Conservation (phyloP, 2,888 invertebrate species). For the Cylloceria caligata region DNA sequence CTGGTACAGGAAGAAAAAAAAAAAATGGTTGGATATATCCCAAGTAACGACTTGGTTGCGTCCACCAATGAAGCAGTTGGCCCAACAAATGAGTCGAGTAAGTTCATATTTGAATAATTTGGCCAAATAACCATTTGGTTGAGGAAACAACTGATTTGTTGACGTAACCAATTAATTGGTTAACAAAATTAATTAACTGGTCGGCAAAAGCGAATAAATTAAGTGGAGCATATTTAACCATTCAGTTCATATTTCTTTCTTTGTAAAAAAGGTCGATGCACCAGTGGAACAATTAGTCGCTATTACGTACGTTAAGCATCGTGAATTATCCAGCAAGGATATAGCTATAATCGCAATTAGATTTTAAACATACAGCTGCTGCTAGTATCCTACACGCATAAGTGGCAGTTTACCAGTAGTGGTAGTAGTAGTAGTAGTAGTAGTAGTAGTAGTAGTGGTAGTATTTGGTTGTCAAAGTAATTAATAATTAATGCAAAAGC, state of each 20-base stretch:
- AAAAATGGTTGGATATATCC: not conserved
- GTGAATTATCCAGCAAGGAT: not conserved
- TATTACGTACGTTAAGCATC: not conserved
- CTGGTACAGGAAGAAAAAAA: not conserved
- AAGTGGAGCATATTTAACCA: not conserved
- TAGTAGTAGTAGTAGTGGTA: not conserved
- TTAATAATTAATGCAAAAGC: conserved; percentile 70
- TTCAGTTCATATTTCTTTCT: not conserved
- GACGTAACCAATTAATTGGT: not conserved
- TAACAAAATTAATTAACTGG: too few species aligned
- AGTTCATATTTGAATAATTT: not conserved
- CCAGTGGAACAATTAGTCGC: not conserved
- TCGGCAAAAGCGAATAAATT: not conserved
- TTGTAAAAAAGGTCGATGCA: not conserved
- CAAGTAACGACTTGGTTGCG: too few species aligned
- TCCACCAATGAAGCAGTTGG: not conserved
- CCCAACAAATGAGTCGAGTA: not conserved
- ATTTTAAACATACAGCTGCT: not conserved
- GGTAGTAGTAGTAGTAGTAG: not conserved
- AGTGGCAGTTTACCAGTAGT: not conserved
- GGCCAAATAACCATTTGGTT: not conserved
- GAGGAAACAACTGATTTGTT: not conserved
- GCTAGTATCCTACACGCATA: not conserved
- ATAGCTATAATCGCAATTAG: not conserved
- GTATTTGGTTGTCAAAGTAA: not conserved